Evolutionary conservation across 2,113 vertebrate genomes (phyloP).

Genomic region (Hippoglossus stenolepis): DNA sequence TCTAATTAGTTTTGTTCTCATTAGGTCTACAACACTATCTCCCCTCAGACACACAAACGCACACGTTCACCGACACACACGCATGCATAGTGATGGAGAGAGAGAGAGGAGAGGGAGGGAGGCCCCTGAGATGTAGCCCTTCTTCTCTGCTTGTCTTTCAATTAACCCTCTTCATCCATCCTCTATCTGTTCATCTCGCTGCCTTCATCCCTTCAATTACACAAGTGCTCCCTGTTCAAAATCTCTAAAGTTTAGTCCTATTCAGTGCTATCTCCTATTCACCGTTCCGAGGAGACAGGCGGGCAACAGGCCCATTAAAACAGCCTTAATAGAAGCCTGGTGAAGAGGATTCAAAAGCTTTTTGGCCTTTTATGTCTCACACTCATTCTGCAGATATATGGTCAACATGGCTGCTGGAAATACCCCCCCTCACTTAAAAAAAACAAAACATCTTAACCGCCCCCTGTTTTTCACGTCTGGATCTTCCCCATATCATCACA

Average conservation of each 20-base stretch:
- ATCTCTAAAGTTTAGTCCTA: constrained; percentile 59
- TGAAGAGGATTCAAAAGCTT: constrained; percentile 52
- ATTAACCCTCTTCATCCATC: constrained; percentile 64
- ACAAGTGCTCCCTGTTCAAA: constrained; percentile 53
- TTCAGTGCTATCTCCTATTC: constrained; percentile 69
- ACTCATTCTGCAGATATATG: constrained; percentile 40
- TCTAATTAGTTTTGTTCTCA: constrained; percentile 78
- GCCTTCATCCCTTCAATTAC: constrained; percentile 40
- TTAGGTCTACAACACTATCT: constrained; percentile 64
- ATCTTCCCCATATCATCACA: constrained; percentile 14
- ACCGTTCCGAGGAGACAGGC: constrained; percentile 45
- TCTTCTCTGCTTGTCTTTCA: constrained; percentile 67
- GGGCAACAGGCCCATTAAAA: neutral
- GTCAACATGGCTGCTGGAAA: constrained; percentile 35
- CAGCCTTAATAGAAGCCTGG: constrained; percentile 57
- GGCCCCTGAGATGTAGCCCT: constrained; percentile 65
- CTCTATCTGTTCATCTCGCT: constrained; percentile 52
- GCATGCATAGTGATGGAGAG: constrained; percentile 19
- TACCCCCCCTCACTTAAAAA: too few relatives aligned
- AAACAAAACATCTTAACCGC: neutral
- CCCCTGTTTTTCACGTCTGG: constrained; percentile 1
- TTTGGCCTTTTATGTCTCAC: constrained; percentile 32
- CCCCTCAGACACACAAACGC: constrained; percentile 49
- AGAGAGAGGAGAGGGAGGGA: constrained; percentile 29
- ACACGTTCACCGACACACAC: constrained; percentile 1